A percentile compares a stretch with the other conserved stretches of the same genome.
These are phyloP conservation scores for Drosophila obscura DNA, from an alignment of 1,140 invertebrate species.

Conservation along the genomic window DNA sequence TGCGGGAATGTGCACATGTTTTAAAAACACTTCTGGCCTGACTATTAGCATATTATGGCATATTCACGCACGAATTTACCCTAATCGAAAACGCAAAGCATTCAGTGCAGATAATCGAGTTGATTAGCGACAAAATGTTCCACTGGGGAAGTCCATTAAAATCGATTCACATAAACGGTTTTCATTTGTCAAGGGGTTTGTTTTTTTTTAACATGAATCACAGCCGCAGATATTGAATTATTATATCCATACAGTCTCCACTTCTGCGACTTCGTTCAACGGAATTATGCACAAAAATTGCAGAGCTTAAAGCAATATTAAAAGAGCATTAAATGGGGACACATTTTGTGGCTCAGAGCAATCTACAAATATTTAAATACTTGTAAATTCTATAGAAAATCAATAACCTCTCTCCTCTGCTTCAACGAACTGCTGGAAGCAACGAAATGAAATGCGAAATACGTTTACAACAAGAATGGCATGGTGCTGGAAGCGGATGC, in stretches of 20 bases:
- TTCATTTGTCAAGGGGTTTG: not conserved
- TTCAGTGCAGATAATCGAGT: constrained; percentile 56
- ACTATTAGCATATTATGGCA: constrained; percentile 73
- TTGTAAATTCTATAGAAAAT: constrained; percentile 2
- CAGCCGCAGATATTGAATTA: too few relatives aligned
- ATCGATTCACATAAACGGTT: constrained; percentile 27
- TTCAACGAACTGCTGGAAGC: too few relatives aligned
- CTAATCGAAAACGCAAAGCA: constrained; percentile 53
- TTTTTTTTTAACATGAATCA: not conserved
- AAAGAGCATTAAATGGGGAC: too few relatives aligned
- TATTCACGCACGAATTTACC: constrained; percentile 59
- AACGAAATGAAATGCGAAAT: not conserved
- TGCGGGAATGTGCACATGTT: constrained; percentile 43
- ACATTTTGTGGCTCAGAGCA: too few relatives aligned
- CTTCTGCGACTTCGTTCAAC: too few relatives aligned
- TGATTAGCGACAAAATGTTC: constrained; percentile 64
- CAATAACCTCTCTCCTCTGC: not conserved
- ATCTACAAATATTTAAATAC: constrained; percentile 1
- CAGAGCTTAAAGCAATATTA: too few relatives aligned
- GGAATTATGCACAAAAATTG: too few relatives aligned
- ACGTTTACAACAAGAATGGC: constrained; percentile 4
- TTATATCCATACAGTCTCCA: too few relatives aligned
- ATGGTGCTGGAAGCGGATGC: constrained; percentile 6
- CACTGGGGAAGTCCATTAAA: constrained; percentile 44
- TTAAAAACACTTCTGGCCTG: constrained; percentile 51